Evolutionary conservation across 1,140 invertebrate species (phyloP).

Genomic region (Calephelis virginiensis): DNA sequence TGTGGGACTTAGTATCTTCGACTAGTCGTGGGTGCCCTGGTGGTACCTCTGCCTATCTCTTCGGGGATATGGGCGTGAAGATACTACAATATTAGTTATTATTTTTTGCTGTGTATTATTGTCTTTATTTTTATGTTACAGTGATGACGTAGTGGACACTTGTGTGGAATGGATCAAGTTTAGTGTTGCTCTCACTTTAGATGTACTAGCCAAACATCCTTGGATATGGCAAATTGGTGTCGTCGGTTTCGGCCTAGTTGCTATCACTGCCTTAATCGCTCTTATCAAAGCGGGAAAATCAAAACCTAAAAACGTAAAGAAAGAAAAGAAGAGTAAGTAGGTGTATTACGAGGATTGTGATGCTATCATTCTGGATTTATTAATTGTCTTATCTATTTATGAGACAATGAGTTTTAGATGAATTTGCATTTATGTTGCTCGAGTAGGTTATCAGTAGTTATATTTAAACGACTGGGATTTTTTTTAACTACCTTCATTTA

Average conservation of each 20-base stretch:
- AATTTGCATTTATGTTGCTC: too few species aligned
- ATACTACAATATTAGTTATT: too few species aligned
- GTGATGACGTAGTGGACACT: conserved; percentile 84
- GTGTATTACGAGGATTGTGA: not conserved
- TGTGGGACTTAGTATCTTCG: too few species aligned
- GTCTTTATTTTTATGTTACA: conserved; percentile 68
- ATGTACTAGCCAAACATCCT: conserved; percentile 82
- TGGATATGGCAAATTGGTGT: conserved; percentile 84
- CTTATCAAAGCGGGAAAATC: conserved; percentile 75
- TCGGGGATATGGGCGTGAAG: too few species aligned
- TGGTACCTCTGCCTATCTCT: too few species aligned
- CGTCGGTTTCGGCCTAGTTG: conserved; percentile 79
- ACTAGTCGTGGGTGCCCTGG: too few species aligned
- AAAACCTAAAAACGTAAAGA: conserved; percentile 75
- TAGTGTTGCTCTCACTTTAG: conserved; percentile 75
- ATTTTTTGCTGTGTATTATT: too few species aligned
- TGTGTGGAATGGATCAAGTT: conserved; percentile 66
- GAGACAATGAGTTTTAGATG: too few species aligned
- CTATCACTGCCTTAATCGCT: conserved; percentile 78
- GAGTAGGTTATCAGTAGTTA: too few species aligned
- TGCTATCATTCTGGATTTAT: not conserved
- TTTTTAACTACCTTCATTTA: not conserved
- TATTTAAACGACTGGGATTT: not conserved
- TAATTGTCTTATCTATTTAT: too few species aligned
- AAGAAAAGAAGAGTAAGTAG: conserved; percentile 79